Conservation (phyloP, 2,797 vertebrate species). For the Kryptolebias ocellatus region DNA sequence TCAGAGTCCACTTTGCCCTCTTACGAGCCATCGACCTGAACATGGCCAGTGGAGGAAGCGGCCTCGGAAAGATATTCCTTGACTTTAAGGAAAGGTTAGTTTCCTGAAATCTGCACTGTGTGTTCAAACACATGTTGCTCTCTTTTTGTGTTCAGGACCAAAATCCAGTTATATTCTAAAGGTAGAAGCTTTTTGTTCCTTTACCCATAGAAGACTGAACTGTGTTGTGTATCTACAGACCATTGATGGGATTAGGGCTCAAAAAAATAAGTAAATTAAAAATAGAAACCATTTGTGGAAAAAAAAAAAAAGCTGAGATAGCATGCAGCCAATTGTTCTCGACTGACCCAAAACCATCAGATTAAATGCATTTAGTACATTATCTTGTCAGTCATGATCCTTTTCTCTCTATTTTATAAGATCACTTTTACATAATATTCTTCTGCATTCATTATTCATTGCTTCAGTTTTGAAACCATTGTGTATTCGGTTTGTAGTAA, state of each 20-base stretch:
- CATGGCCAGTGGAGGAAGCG: slow-evolving; percentile 90
- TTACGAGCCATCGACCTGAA: slow-evolving; percentile 91
- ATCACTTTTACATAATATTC: background rate
- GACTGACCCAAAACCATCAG: slow-evolving; percentile 24
- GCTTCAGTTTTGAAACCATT: background rate
- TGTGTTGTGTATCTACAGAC: slow-evolving; percentile 22
- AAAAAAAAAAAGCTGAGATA: slow-evolving; percentile 39
- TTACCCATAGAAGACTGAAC: slow-evolving; percentile 18
- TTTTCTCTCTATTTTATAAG: background rate
- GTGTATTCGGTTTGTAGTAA: background rate
- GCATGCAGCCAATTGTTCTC: slow-evolving; percentile 34
- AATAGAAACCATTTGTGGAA: slow-evolving; percentile 32
- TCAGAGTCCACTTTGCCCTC: slow-evolving; percentile 92
- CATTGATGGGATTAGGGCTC: slow-evolving; percentile 53
- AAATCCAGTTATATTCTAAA: slow-evolving; percentile 2
- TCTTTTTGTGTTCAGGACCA: slow-evolving; percentile 4
- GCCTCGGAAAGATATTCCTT: slow-evolving; percentile 93
- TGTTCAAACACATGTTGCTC: background rate
- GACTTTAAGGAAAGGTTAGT: slow-evolving; percentile 97
- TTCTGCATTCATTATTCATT: background rate
- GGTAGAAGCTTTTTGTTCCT: background rate
- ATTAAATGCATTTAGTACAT: slow-evolving; percentile 31
- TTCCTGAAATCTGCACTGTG: background rate
- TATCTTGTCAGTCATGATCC: slow-evolving; percentile 10
- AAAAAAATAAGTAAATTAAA: slow-evolving; percentile 49